phyloP scores from a whole-genome alignment of 2,113 vertebrate genomes.

The mouse (Mus musculus) region DNA sequence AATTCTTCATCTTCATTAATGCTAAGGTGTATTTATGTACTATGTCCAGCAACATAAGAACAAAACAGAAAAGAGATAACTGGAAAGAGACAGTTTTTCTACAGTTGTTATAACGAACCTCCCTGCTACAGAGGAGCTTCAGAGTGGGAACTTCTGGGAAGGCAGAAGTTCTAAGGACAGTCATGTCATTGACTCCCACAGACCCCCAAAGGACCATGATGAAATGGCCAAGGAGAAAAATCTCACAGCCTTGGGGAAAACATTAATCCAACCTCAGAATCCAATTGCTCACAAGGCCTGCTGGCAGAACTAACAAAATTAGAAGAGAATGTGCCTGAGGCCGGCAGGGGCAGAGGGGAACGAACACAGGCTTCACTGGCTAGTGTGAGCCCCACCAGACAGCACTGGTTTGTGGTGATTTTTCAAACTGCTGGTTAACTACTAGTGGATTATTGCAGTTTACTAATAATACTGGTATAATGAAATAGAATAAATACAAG shows the following conservation, averaged over 20 bases:
- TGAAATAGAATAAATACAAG: background rate
- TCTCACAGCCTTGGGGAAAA: slow-evolving; percentile 27
- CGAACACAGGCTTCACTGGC: background rate
- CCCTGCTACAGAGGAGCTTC: background rate
- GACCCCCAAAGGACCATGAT: slow-evolving; percentile 51
- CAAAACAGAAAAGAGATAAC: background rate
- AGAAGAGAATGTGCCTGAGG: slow-evolving; percentile 45
- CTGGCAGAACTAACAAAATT: slow-evolving; percentile 70
- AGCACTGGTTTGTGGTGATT: background rate
- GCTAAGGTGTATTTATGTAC: background rate
- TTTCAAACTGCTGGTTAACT: background rate
- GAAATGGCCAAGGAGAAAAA: slow-evolving; percentile 67
- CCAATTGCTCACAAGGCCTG: slow-evolving; percentile 67
- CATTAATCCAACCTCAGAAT: slow-evolving; percentile 61
- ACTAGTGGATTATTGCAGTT: background rate
- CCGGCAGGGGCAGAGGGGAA: background rate
- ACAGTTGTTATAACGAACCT: background rate
- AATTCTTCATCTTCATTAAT: background rate
- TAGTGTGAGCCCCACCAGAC: background rate
- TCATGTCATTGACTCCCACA: background rate
- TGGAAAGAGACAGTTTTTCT: background rate
- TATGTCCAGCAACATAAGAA: background rate
- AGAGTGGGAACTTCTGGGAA: slow-evolving; percentile 5
- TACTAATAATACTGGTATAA: background rate
- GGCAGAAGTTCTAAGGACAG: background rate